These are phyloP conservation scores for Colletes collaris DNA, from an alignment of 2,888 invertebrate species.

Conservation along the genomic window DNA sequence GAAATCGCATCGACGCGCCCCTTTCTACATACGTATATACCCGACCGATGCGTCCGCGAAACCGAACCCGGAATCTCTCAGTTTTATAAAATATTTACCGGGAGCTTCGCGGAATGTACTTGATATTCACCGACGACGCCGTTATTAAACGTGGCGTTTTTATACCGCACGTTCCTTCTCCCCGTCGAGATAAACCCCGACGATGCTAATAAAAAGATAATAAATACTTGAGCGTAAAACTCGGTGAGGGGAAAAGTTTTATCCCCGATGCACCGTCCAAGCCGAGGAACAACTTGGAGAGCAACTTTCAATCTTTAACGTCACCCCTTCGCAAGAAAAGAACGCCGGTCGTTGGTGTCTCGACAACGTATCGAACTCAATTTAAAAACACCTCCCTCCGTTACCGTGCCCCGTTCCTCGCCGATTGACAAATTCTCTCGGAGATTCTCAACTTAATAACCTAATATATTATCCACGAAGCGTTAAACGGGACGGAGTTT, in stretches of 20 bases:
- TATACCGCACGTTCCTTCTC: constrained; percentile 13
- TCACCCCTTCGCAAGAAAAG: constrained; percentile 24
- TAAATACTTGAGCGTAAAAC: constrained; percentile 57
- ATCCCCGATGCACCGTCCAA: neutral
- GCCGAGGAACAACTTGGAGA: constrained; percentile 12
- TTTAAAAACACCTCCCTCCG: constrained; percentile 14
- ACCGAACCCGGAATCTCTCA: neutral
- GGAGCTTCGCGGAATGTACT: constrained; percentile 20
- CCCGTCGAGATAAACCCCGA: constrained; percentile 16
- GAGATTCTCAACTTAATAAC: constrained; percentile 20
- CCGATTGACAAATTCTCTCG: constrained; percentile 1
- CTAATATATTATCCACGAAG: neutral
- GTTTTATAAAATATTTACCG: constrained; percentile 37
- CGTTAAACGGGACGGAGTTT: too few species aligned
- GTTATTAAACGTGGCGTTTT: constrained; percentile 48
- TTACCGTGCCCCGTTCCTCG: neutral
- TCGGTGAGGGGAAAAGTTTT: constrained; percentile 41
- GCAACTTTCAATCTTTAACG: constrained; percentile 38
- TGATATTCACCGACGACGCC: constrained; percentile 19
- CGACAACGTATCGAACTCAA: constrained; percentile 29
- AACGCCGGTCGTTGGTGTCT: constrained; percentile 9
- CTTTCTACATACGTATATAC: neutral
- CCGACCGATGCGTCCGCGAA: constrained; percentile 6
- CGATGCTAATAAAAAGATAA: constrained; percentile 58
- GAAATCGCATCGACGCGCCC: constrained; percentile 3